Percentiles rank a stretch among this genome's conserved stretches.
Evolutionary conservation across 2,888 invertebrate genomes (phyloP).

Genomic region (Buathra laborator): DNA sequence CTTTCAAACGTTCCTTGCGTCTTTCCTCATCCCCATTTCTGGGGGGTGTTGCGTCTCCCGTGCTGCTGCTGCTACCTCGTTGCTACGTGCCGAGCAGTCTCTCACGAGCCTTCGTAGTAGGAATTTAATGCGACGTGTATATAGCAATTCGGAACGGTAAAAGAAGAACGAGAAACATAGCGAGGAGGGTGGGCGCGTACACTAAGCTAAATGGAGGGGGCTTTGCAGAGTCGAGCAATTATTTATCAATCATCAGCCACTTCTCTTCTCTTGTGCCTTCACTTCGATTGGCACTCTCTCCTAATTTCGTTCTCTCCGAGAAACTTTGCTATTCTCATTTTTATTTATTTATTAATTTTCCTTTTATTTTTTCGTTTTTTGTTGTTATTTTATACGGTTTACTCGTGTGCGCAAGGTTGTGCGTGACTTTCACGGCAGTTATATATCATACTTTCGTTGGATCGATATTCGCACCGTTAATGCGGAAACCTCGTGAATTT

Average conservation of each 20-base stretch:
- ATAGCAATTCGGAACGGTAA: not conserved
- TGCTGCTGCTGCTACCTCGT: not conserved
- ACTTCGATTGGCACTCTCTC: not conserved
- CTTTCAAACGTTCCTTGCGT: slow-evolving; percentile 67
- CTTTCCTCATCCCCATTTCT: slow-evolving; percentile 58
- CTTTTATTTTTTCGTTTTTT: not conserved
- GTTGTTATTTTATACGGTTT: no score
- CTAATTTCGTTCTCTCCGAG: not conserved
- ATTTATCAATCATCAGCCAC: slow-evolving; percentile 69
- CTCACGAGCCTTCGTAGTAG: slow-evolving; percentile 65
- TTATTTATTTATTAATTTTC: not conserved
- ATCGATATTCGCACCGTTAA: slow-evolving; percentile 69
- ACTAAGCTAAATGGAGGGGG: not conserved
- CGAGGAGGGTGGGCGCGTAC: not conserved
- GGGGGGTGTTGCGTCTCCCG: slow-evolving; percentile 3
- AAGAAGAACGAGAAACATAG: not conserved
- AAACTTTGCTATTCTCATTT: not conserved
- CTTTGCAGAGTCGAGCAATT: slow-evolving; percentile 46
- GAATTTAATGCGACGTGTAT: slow-evolving; percentile 68
- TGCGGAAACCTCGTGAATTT: slow-evolving; percentile 63
- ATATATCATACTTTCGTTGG: slow-evolving; percentile 57
- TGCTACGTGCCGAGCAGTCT: slow-evolving; percentile 36
- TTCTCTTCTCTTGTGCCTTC: not conserved
- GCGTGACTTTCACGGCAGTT: slow-evolving; percentile 39
- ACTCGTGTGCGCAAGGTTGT: not conserved